Evolutionary conservation across 2,888 invertebrate genomes (phyloP), one percentile per base, ranked within the genome.

Genomic region (Metallyticus violacea): DNA sequence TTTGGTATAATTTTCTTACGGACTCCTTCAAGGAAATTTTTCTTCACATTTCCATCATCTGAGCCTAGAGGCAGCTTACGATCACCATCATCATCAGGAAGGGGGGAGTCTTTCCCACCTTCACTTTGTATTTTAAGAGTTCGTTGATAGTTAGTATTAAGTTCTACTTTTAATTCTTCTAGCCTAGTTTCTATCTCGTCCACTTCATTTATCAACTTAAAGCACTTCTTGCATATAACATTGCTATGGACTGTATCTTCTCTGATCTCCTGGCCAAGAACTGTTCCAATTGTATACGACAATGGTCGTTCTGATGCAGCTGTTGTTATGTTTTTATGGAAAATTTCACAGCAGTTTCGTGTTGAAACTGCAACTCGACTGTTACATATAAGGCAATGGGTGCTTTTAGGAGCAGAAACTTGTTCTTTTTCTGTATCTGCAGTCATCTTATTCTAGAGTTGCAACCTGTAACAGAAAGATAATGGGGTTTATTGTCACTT

Each of bases 151-250:
- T 92, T 93, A n/a, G 90, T 91, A 62, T 91, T 90, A n/a, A 95
- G 90, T 89, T 94, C 93, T 81, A 90, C 89, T 89, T 93, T 94
- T 9, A 94, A 91, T 89, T 93, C 93, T 6, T 90, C 90, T 87
- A 94, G 86, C 90, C 93, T 89, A 89, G 89, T 89, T 87, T 90
- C 90, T 79, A 90, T 88, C 87, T 90, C 90, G 87, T 91, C 91
- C 87, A 92, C 91, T 91, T 96, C 95, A 26, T 93, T 92, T 83
- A 95, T 93, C 7, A 93, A 90, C 90, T 94, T 94, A 89, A 93
- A 94, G 90, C 96, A 96, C 89, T 95, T 95, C 90, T 94, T 95
- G 90, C 96, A 96, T 2, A 96, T 90, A 26, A 90, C 89, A 82
- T 89, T 89, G 87, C 90, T 90, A 85, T 95, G 94, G 0, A 93